These are phyloP conservation scores for Drosophila colorata DNA, from an alignment of 2,888 invertebrate genomes.

Conservation along the genomic window DNA sequence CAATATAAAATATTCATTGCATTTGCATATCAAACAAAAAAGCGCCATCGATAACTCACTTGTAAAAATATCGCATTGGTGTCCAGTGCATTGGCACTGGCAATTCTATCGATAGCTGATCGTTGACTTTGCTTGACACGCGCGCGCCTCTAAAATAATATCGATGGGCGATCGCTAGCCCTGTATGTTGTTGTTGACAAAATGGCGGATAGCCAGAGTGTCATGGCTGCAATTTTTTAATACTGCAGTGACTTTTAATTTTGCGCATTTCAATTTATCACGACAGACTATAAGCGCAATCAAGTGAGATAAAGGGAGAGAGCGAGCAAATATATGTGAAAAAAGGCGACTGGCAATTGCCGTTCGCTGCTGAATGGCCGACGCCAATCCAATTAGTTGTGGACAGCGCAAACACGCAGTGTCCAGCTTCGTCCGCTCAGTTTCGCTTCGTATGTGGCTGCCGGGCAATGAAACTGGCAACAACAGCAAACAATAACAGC, in stretches of 20 bases:
- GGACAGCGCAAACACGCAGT: conserved; percentile 66
- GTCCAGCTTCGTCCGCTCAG: conserved; percentile 36
- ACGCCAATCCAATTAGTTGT: conserved; percentile 73
- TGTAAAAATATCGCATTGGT: background rate
- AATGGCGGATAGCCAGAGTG: conserved; percentile 9
- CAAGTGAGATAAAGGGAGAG: background rate
- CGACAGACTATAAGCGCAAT: background rate
- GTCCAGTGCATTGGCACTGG: background rate
- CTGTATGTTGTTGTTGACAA: conserved; percentile 3
- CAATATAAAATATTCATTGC: conserved; percentile 9
- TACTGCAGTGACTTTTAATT: conserved; percentile 29
- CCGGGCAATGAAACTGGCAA: conserved; percentile 67
- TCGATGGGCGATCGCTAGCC: conserved; percentile 27
- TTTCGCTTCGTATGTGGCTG: conserved; percentile 48
- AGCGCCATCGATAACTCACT: background rate
- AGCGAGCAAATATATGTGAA: conserved; percentile 27
- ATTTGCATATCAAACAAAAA: background rate
- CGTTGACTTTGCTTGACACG: background rate
- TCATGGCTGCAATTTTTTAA: conserved; percentile 14
- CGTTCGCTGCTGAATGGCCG: conserved; percentile 35
- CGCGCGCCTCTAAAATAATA: background rate
- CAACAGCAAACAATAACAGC: conserved; percentile 31
- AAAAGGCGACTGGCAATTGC: conserved; percentile 30
- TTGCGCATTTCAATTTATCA: conserved; percentile 41
- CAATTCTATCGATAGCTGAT: conserved; percentile 8